Percentiles rank a stretch among this genome's conserved stretches.
phyloP scores from a whole-genome alignment of 1,140 invertebrate species.

The Lordiphosa collinella region DNA sequence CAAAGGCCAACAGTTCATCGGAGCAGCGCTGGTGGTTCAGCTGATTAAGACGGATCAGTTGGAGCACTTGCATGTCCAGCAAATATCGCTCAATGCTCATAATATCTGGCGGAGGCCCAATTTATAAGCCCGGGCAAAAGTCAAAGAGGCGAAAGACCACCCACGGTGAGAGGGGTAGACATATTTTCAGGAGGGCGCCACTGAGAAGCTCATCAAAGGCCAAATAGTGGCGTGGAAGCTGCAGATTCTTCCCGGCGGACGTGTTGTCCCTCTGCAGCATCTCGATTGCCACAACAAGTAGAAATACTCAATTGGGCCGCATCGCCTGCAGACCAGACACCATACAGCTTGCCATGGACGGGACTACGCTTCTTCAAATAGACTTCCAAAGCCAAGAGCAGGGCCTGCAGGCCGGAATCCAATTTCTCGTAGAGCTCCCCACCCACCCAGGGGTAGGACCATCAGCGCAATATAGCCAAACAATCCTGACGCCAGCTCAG shows the following conservation, averaged over 20 bases:
- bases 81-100: too few relatives aligned
- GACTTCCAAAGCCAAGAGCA: constrained; percentile 93
- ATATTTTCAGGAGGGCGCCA: constrained; percentile 92
- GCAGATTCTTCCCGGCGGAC: constrained; percentile 88
- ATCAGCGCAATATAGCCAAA: constrained; percentile 95
- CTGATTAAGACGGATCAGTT: constrained; percentile 95
- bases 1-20: constrained; percentile 91
- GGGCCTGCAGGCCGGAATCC: constrained; percentile 92
- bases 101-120: constrained; percentile 86
- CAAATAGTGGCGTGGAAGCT: constrained; percentile 95
- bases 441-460: constrained; percentile 95
- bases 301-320: constrained; percentile 97
- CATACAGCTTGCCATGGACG: constrained; percentile 92
- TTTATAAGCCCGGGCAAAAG: constrained; percentile 91
- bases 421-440: constrained; percentile 97
- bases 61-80: too few relatives aligned
- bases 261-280: constrained; percentile 95
- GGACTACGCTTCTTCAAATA: constrained; percentile 95
- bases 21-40: too few relatives aligned
- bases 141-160: constrained; percentile 97
- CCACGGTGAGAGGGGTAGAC: constrained; percentile 89
- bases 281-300: constrained; percentile 96
- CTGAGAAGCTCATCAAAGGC: constrained; percentile 96
- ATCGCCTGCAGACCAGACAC: constrained; percentile 82
- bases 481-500: constrained; percentile 97